Base-by-base conservation (phyloP, 1,140 invertebrate genomes). In the Lysiphlebus fabarum region DNA sequence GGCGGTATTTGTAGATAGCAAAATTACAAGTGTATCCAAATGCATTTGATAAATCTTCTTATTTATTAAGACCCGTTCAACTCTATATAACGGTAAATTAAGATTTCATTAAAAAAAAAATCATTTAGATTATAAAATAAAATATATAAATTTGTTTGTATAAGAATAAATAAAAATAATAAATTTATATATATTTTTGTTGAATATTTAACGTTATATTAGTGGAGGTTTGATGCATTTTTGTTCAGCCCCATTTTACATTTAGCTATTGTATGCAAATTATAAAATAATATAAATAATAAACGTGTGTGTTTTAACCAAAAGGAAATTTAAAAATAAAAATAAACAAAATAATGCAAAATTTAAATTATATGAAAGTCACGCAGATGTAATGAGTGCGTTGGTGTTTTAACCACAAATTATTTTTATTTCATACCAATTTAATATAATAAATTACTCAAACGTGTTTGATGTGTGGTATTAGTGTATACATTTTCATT, bases 241-340 rank as follows among this genome's bases (percentile, higher is more conserved):
- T 33, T 36, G 4, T n/a, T 12, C 8, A 37, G 9, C 12, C 51
- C 49, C 47, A 34, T 56, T 53, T 61, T 61, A 56, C 59, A 61
- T 56, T 47, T 26, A 26, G 53, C 56, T 61, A 69, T 69, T 69
- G 67, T 69, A 65, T 69, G 67, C 58, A 64, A 69, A 69, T 65
- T 41, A 17, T 9, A n/a, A 6, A 53, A 26, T 37, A 42, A 40
- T 42, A 61, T 55, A 62, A 69, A 62, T 64, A 65, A 65, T 58
- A 63, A 65, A 59, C 61, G 58, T 49, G 53, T n/a, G 56, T 14
- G 14, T 40, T 43, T 53, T 40, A 55, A 56, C 49, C 26, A 36
- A 42, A 36, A 40, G 37, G 33, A 37, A 11, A 45, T 37, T n/a
- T 54, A 34, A 49, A 57, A 10, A 14, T 37, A 44, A 40, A 51